phyloP scores from a whole-genome alignment of 2,888 invertebrate genomes.

The Calameuta pallipes region DNA sequence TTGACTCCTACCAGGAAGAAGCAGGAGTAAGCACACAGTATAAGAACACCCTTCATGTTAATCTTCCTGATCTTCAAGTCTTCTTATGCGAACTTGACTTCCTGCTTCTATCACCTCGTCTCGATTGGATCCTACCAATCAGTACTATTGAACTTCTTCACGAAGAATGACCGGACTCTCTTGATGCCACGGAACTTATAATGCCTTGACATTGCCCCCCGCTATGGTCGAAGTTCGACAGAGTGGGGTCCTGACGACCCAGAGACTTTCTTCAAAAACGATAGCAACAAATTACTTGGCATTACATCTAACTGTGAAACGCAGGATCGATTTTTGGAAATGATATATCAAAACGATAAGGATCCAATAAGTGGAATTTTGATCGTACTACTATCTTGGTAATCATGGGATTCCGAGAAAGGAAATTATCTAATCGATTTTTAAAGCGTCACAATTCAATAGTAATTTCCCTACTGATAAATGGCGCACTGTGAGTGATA shows the following conservation, averaged over 20 bases:
- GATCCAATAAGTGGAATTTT: not conserved
- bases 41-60: conserved; percentile 11
- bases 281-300: conserved; percentile 5
- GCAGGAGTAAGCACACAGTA: conserved; percentile 18
- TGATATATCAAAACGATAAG: not conserved
- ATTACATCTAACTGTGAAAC: not conserved
- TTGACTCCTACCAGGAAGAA: conserved; percentile 34
- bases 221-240: conserved; percentile 30
- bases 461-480: not conserved
- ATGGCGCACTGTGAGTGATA: not conserved
- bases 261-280: conserved; percentile 21
- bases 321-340: not conserved
- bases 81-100: not conserved
- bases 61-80: not conserved
- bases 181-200: conserved; percentile 60
- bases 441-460: not conserved
- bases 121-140: not conserved
- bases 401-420: not conserved
- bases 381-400: not conserved
- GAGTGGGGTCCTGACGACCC: conserved; percentile 14
- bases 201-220: conserved; percentile 65
- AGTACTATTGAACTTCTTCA: conserved; percentile 48
- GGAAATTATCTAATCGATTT: not conserved
- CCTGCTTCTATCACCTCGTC: not conserved
- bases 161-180: conserved; percentile 56